Evolutionary conservation across 2,797 vertebrate genomes (phyloP), one percentile per base, ranked within the genome.

Genomic region (Podarcis siculus): DNA sequence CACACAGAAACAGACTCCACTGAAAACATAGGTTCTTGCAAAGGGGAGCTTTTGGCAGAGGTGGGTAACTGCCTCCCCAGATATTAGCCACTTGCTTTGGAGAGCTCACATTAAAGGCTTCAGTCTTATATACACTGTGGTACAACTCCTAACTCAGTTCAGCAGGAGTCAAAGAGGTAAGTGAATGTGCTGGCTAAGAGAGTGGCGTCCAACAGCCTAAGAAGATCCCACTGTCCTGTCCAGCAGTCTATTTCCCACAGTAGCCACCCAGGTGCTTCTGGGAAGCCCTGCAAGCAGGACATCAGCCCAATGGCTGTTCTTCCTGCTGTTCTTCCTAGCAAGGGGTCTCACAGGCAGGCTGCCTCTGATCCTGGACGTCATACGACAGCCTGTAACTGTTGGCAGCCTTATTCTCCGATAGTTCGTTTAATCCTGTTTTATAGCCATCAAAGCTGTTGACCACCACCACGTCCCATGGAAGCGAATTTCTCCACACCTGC

Each of bases 1-100:
- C 30, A 78, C 45, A 88, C 58, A 49, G 25, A 1, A 6, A 72
- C 23, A 69, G 71, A 89, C 91, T 25, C 49, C 58, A 82, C 85
- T 75, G 37, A 92, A 89, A 90, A 35, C 37, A 37, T 77, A 21
- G 30, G 55, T 73, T 27, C 32, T 32, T 7, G 10, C n/a, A 82
- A 15, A 69, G 32, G 21, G 12, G 23, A 82, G 49, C 42, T 67
- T 37, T 32, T 69, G 39, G 35, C 25, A 37, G 25, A 42, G 45
- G n/a, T 61, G 61, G 37, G 37, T 6, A 77, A 77, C 39, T 67
- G 37, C n/a, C 45, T 77, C 45, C 39, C 39, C 61, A 82, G 27
- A 39, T 58, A 3, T 55, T 49, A 19, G 27, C 37, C 6, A 49
- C 5, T 45, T 67, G 8, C 30, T 32, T 82, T 87, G 45, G 42